Percentiles rank a stretch among this genome's conserved stretches.
These are phyloP conservation scores for Synaphobranchus kaupii DNA, from an alignment of 2,797 vertebrate genomes.

Conservation along the genomic window DNA sequence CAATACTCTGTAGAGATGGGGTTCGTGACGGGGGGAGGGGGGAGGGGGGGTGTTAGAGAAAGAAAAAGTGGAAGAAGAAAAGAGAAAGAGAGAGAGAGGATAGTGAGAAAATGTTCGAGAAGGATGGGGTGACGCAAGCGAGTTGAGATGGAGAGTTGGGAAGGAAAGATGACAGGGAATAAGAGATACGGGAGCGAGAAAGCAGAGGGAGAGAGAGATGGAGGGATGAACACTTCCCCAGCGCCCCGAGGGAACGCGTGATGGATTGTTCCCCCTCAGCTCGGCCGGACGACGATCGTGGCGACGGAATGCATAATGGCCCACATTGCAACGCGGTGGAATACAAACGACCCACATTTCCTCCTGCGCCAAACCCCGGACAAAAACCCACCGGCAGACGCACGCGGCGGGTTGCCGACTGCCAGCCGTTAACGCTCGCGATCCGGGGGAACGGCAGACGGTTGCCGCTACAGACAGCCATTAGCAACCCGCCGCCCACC, in stretches of 20 bases:
- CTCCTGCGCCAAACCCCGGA: background rate
- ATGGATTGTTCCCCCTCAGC: background rate
- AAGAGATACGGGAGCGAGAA: background rate
- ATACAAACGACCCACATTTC: background rate
- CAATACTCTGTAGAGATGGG: background rate
- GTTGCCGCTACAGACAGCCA: background rate
- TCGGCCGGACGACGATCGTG: background rate
- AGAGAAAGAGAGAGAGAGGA: background rate
- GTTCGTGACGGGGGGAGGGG: no score
- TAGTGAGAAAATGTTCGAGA: background rate
- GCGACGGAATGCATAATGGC: background rate
- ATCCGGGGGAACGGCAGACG: background rate
- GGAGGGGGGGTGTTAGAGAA: background rate
- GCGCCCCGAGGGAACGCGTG: background rate
- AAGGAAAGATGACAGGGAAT: background rate
- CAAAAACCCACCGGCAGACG: background rate
- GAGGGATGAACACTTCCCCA: slow-evolving; percentile 9
- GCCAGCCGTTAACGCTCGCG: background rate
- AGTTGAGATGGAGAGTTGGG: background rate
- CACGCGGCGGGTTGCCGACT: background rate
- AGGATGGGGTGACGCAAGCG: background rate
- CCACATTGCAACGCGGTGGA: background rate
- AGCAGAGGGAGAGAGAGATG: background rate
- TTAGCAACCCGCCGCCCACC: background rate
- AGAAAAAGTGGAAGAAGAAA: background rate